These are phyloP conservation scores for Halyomorpha halys DNA, from an alignment of 1,140 invertebrate species.

Conservation along the genomic window DNA sequence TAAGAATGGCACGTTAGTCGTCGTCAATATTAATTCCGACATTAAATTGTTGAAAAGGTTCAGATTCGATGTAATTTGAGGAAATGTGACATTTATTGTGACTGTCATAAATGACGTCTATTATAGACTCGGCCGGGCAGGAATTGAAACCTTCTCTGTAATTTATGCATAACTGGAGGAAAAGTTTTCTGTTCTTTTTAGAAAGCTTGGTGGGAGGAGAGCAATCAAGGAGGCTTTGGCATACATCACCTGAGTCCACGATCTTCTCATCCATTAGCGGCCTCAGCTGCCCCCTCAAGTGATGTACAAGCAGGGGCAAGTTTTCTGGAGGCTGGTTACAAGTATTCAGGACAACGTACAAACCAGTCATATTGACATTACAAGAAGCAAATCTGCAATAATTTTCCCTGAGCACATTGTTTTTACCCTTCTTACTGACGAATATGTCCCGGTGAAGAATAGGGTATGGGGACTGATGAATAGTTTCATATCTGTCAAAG, in stretches of 20 bases:
- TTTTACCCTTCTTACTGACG: background rate
- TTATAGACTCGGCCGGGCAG: background rate
- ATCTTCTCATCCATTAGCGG: background rate
- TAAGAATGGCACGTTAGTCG: too few relatives aligned
- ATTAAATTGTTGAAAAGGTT: too few relatives aligned
- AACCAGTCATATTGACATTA: conserved; percentile 5
- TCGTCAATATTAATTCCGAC: too few relatives aligned
- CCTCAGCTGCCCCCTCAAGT: background rate
- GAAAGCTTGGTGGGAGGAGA: too few relatives aligned
- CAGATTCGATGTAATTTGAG: too few relatives aligned
- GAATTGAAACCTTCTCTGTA: conserved; percentile 5
- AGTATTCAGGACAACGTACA: background rate
- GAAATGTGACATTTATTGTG: too few relatives aligned
- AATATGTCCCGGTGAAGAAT: background rate
- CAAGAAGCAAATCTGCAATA: background rate
- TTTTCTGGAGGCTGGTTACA: background rate
- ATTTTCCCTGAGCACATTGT: background rate
- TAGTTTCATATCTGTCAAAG: background rate
- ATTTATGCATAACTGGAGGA: conserved; percentile 3
- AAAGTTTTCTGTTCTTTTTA: too few relatives aligned
- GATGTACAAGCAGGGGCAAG: background rate
- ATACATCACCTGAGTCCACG: too few relatives aligned
- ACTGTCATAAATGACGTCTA: background rate
- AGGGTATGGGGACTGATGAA: background rate
- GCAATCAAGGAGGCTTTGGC: too few relatives aligned